Percentiles rank a stretch among this genome's conserved stretches.
Conservation (phyloP, 2,888 invertebrate species). For the Melolontha melolontha region DNA sequence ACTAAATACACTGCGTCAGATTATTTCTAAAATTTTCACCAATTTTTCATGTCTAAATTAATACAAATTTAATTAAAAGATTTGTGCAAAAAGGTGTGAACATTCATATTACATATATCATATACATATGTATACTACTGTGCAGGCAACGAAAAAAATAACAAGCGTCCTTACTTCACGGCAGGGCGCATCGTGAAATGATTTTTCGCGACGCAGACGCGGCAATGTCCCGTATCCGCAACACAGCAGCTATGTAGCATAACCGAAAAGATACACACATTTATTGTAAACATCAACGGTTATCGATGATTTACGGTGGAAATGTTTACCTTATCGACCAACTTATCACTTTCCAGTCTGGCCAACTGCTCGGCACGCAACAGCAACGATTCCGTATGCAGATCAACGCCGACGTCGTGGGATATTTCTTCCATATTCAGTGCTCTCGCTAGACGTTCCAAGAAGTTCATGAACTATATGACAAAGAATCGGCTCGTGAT, state of each 20-base stretch:
- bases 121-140: slow-evolving; percentile 4
- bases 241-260: slow-evolving; percentile 74
- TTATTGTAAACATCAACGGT: slow-evolving; percentile 36
- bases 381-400: slow-evolving; percentile 86
- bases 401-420: slow-evolving; percentile 82
- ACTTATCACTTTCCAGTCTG: slow-evolving; percentile 83
- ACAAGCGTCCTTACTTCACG: slow-evolving; percentile 77
- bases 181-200: slow-evolving; percentile 83
- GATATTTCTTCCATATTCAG: slow-evolving; percentile 89
- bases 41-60: too few species aligned
- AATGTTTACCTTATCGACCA: slow-evolving; percentile 77
- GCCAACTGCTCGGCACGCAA: slow-evolving; percentile 88
- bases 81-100: too few species aligned
- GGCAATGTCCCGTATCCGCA: slow-evolving; percentile 79
- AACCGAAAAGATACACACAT: slow-evolving; percentile 41
- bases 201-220: slow-evolving; percentile 81
- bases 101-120: too few species aligned
- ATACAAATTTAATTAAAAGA: too few species aligned
- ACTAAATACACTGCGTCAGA: too few species aligned
- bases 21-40: too few species aligned
- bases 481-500: slow-evolving; percentile 18
- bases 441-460: slow-evolving; percentile 85
- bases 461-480: slow-evolving; percentile 79
- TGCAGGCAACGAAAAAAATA: slow-evolving; percentile 26
- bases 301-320: slow-evolving; percentile 23